A percentile compares a stretch with the other conserved stretches of the same genome.
Conservation (phyloP, 30 jellyfish, hydroid and myxozoan species). For the Catostylus mosaicus region DNA sequence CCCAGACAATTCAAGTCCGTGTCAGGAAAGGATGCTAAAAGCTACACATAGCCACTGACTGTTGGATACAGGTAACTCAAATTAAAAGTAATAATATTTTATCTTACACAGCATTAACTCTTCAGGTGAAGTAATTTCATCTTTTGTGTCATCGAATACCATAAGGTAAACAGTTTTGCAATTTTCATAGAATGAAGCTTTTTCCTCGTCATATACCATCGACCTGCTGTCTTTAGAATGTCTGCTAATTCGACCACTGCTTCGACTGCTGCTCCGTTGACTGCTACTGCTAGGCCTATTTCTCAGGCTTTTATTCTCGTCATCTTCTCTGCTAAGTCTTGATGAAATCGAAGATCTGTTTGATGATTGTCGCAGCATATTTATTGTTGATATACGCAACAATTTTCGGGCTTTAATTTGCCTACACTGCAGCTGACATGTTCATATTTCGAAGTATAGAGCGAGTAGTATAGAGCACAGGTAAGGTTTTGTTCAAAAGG, state of each 20-base stretch:
- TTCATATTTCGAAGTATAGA: too few relatives aligned
- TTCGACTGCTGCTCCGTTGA: background rate
- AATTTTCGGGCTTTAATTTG: too few relatives aligned
- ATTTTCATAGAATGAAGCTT: slow-evolving; percentile 49
- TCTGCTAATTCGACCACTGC: slow-evolving; percentile 25
- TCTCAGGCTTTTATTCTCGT: background rate
- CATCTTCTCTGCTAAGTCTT: slow-evolving; percentile 44
- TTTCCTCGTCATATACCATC: slow-evolving; percentile 47
- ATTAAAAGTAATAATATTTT: background rate
- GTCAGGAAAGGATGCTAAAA: background rate
- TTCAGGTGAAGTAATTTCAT: slow-evolving; percentile 75
- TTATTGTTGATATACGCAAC: background rate
- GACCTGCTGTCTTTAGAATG: slow-evolving; percentile 19
- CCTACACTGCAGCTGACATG: too few relatives aligned
- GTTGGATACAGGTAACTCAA: background rate
- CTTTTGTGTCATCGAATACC: slow-evolving; percentile 62
- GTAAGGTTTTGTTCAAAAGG: background rate
- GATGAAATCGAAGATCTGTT: slow-evolving; percentile 32
- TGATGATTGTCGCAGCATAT: slow-evolving; percentile 26
- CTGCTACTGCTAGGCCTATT: slow-evolving; percentile 5
- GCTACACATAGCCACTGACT: background rate
- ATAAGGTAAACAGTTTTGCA: slow-evolving; percentile 66
- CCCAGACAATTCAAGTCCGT: too few relatives aligned
- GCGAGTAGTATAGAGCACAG: background rate
- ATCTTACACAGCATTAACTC: slow-evolving; percentile 75